These are phyloP conservation scores for Argyrosomus japonicus DNA, from an alignment of 2,113 vertebrate genomes.

Conservation along the genomic window DNA sequence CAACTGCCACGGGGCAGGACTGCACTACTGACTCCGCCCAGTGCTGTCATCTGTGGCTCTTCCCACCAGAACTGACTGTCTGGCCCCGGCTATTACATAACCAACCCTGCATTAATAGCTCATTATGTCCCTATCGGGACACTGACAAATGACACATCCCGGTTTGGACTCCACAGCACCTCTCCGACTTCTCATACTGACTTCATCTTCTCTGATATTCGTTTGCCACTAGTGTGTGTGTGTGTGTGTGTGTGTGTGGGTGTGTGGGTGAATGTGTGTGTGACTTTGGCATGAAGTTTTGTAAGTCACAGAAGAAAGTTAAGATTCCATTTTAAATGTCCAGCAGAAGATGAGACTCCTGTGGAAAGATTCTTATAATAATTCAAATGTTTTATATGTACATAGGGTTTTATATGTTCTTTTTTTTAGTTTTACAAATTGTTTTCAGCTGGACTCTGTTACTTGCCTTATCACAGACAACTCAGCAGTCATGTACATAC, in stretches of 20 bases:
- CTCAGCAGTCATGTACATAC: conserved; percentile 19
- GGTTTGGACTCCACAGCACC: conserved; percentile 13
- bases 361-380: conserved; percentile 43
- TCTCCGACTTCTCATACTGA: conserved; percentile 43
- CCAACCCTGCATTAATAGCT: not conserved
- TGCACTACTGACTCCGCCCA: conserved; percentile 73
- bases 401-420: not conserved
- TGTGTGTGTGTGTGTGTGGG: not conserved
- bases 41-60: conserved; percentile 69
- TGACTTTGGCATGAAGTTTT: not conserved
- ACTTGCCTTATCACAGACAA: conserved; percentile 10
- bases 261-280: not conserved
- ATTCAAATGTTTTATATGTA: conserved; percentile 41
- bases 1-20: conserved; percentile 66
- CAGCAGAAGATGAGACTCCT: conserved; percentile 4
- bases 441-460: conserved; percentile 19
- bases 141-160: conserved; percentile 40
- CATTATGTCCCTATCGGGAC: not conserved
- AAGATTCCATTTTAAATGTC: conserved; percentile 18
- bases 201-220: conserved; percentile 14
- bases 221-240: conserved; percentile 1
- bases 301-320: not conserved
- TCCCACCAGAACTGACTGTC: conserved; percentile 72
- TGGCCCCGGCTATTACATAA: conserved; percentile 36
- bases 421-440: conserved; percentile 9